Evolutionary conservation across 2,797 vertebrate genomes (phyloP), one percentile per base, ranked within the genome.

Genomic region (Hoplostethus mediterraneus): DNA sequence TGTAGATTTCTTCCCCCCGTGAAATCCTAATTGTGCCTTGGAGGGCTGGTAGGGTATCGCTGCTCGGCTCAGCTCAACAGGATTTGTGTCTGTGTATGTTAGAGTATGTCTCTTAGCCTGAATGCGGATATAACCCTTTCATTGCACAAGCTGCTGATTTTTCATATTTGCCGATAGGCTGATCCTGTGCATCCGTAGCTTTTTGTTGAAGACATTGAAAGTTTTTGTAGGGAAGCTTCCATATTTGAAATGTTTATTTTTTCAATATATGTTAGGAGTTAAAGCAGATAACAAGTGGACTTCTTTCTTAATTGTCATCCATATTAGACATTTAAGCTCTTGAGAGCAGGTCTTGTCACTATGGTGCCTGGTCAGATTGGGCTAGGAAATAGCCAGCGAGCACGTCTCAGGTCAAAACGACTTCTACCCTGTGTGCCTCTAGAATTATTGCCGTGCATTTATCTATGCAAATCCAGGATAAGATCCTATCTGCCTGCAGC

Each of bases 1-100:
- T 95, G 94, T 94, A 94, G 94, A 95, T 95, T 93, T 94, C 90
- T 92, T 90, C 87, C 93, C 92, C 91, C 94, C 93, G 92, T 95
- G 94, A 95, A 95, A 95, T 95, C 94, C 94, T 95, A 95, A 95
- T 95, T 95, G 94, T 95, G 94, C 94, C 95, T 95, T 87, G 91
- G 92, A 95, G 94, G 94, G 91, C 93, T 95, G 91, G 87, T 94
- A 93, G 93, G 93, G 92, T 94, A 95, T 94, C 92, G 93, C 75
- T 83, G 93, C 93, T 95, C 88, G 72, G 90, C 93, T 94, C 92
- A 84, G 92, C 94, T 95, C 94, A 94, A 94, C 94, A 94, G 94
- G 94, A 95, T 95, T 95, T 95, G 93, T 92, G 92, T 94, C 88
- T 93, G 85, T 93, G 88, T 93, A 92, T 92, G 90, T 92, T 89